Evolutionary conservation across 2,113 vertebrate species (phyloP).

Genomic region (Cyanoramphus novaezelandiae): DNA sequence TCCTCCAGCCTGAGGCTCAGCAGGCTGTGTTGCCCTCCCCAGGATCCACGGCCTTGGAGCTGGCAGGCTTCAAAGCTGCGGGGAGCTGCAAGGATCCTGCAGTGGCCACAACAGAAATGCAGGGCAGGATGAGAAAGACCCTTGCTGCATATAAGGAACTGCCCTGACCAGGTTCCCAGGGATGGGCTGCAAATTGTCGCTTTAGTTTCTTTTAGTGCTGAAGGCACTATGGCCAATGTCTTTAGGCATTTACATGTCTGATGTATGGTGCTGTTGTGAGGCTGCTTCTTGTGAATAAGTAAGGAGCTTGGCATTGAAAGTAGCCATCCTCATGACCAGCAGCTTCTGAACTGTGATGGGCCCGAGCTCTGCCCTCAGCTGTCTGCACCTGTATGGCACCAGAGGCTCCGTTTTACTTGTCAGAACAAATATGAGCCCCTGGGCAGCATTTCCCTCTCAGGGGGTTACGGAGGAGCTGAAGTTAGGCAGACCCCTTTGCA

Average conservation of each 20-base stretch:
- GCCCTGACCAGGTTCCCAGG: background rate
- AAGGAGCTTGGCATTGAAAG: background rate
- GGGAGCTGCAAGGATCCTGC: rapidly evolving
- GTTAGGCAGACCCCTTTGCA: background rate
- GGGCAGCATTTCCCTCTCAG: background rate
- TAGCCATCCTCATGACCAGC: background rate
- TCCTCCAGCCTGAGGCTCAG: background rate
- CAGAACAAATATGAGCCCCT: background rate
- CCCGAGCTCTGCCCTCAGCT: background rate
- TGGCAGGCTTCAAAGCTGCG: background rate
- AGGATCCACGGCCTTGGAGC: background rate
- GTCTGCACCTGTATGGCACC: too few species aligned
- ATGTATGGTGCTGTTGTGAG: background rate
- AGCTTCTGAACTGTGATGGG: background rate
- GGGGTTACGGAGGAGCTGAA: background rate
- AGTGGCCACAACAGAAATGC: background rate
- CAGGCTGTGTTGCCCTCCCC: rapidly evolving
- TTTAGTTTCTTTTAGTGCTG: background rate
- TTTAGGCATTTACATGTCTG: background rate
- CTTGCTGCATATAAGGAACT: rapidly evolving
- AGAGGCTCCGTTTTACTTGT: background rate
- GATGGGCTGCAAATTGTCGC: too few species aligned
- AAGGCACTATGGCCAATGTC: background rate
- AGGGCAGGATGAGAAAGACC: background rate
- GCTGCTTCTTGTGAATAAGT: background rate